Conservation (phyloP, 2,113 vertebrate genomes). For the Paralichthys olivaceus region DNA sequence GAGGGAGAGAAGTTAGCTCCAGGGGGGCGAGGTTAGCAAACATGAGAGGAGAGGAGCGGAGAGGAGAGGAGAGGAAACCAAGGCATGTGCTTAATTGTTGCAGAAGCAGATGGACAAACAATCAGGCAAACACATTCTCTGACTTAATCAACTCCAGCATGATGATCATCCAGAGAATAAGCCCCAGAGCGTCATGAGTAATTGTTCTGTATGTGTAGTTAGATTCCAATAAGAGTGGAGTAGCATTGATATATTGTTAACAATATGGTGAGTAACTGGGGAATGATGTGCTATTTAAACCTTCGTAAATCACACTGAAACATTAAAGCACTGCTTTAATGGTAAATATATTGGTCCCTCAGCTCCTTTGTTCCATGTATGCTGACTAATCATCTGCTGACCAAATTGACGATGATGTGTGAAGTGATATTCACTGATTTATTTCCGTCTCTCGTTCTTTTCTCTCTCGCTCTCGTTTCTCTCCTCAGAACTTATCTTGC, state of each 20-base stretch:
- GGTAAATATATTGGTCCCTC: slow-evolving; percentile 74
- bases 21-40: slow-evolving; percentile 21
- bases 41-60: neutral
- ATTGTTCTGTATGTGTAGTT: slow-evolving; percentile 75
- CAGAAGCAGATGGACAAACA: slow-evolving; percentile 76
- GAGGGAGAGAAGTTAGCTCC: slow-evolving; percentile 52
- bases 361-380: slow-evolving; percentile 60
- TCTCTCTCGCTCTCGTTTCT: neutral
- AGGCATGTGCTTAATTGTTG: slow-evolving; percentile 67
- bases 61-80: slow-evolving; percentile 16
- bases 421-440: slow-evolving; percentile 71
- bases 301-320: slow-evolving; percentile 71
- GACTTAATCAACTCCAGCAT: slow-evolving; percentile 71
- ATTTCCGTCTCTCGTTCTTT: slow-evolving; percentile 48
- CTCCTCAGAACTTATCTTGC: slow-evolving; percentile 28
- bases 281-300: slow-evolving; percentile 77
- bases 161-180: slow-evolving; percentile 67
- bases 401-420: slow-evolving; percentile 68
- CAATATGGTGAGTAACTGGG: slow-evolving; percentile 75
- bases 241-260: slow-evolving; percentile 73
- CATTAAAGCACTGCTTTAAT: slow-evolving; percentile 70
- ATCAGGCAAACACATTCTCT: slow-evolving; percentile 65
- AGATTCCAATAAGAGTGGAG: slow-evolving; percentile 65
- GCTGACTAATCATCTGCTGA: slow-evolving; percentile 75
- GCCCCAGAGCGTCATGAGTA: slow-evolving; percentile 49